Percentiles rank a stretch among this genome's conserved stretches.
Evolutionary conservation across 2,888 invertebrate species (phyloP).

Genomic region (Drosophila mercatorum): DNA sequence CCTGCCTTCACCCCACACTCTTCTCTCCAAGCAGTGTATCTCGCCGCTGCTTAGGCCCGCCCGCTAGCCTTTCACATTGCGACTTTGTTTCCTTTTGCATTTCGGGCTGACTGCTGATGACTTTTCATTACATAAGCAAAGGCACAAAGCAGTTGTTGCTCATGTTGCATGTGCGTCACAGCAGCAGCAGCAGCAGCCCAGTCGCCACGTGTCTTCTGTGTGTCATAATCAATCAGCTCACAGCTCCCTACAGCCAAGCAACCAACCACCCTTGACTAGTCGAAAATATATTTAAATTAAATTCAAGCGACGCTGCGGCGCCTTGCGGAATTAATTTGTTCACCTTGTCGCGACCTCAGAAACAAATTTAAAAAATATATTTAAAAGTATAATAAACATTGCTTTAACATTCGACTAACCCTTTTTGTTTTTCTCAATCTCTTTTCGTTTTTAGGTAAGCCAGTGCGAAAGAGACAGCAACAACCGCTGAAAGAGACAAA

Average conservation of each 20-base stretch:
- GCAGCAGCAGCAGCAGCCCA: conserved; percentile 26
- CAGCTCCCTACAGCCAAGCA: conserved; percentile 7
- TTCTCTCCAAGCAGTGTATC: background rate
- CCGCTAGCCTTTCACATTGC: background rate
- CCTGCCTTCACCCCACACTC: background rate
- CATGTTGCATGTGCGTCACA: conserved; percentile 66
- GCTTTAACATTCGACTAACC: conserved; percentile 31
- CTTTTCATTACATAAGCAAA: conserved; percentile 66
- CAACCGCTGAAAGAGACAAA: conserved; percentile 13
- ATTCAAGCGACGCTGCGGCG: conserved; percentile 20
- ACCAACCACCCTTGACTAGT: background rate
- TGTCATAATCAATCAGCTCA: conserved; percentile 64
- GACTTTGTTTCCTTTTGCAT: background rate
- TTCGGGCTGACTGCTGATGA: conserved; percentile 26
- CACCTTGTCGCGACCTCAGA: conserved; percentile 52
- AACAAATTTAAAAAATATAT: background rate
- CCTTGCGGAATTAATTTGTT: conserved; percentile 11
- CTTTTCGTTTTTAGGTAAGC: conserved; percentile 62
- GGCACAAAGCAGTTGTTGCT: conserved; percentile 1
- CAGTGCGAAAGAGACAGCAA: background rate
- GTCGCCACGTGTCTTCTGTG: conserved; percentile 9
- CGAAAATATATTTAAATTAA: conserved; percentile 26
- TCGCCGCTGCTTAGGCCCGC: background rate
- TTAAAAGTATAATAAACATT: background rate
- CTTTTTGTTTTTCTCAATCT: conserved; percentile 22